Conservation (phyloP, 2,888 invertebrate species). For the Macrostomum cliftonense region DNA sequence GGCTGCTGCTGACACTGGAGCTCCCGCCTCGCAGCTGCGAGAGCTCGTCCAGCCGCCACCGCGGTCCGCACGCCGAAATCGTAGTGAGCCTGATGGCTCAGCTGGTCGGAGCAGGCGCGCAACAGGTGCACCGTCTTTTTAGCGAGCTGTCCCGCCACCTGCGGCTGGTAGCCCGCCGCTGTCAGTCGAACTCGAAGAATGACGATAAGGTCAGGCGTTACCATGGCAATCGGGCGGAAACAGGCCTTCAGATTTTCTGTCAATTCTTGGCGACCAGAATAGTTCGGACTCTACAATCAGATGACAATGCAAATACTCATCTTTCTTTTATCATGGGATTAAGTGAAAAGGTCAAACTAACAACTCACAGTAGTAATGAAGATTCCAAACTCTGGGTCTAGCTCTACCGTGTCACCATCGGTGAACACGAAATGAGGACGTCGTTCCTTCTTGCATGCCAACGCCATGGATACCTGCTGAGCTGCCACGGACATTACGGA, state of each 20-base stretch:
- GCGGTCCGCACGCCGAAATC: constrained; percentile 89
- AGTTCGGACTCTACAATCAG: constrained; percentile 71
- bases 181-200: constrained; percentile 87
- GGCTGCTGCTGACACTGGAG: constrained; percentile 49
- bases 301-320: not conserved
- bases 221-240: constrained; percentile 91
- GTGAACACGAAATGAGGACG: constrained; percentile 73
- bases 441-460: constrained; percentile 79
- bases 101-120: constrained; percentile 84
- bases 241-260: constrained; percentile 93
- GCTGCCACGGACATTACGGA: constrained; percentile 85
- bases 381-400: constrained; percentile 88
- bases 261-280: constrained; percentile 80
- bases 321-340: not conserved
- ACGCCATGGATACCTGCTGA: constrained; percentile 73
- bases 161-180: constrained; percentile 82
- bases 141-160: constrained; percentile 58
- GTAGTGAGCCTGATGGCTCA: constrained; percentile 91
- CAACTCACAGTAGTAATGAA: constrained; percentile 75
- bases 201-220: constrained; percentile 91
- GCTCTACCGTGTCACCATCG: constrained; percentile 73
- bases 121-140: constrained; percentile 87
- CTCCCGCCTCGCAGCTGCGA: constrained; percentile 73
- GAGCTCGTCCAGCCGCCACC: constrained; percentile 69
- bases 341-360: too few species aligned